Evolutionary conservation across 2,888 invertebrate genomes (phyloP), one percentile per base, ranked within the genome.

Genomic region (Ochlodes sylvanus): DNA sequence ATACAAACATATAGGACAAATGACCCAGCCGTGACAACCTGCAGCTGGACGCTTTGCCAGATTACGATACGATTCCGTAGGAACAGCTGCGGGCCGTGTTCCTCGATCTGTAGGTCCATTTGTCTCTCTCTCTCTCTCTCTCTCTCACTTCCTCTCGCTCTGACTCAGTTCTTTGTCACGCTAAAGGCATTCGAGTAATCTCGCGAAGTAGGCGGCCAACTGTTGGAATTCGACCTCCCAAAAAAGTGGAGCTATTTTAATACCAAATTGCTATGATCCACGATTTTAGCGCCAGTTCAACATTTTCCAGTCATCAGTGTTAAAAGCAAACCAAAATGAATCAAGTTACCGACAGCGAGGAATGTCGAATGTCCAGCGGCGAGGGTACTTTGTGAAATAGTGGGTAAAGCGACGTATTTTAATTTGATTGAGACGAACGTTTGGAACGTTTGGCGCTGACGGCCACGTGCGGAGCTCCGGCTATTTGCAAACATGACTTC

Each of bases 401-500:
- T 4, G 27, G 27, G 3, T 27, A 27, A 27, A 27, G 27, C 27
- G 2, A 19, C 42, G 10, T 41, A 54, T n/a, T 41, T 44, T 63
- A 9, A 56, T 57, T 57, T 17, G 34, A 47, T 47, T 7, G 10
- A 56, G 34, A 47, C 57, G 9, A 34, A 57, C 6, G 56, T 34
- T 63, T 17, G 54, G 14, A 56, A 32, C 19, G 47, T 27, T n/a
- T 21, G 38, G 50, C 21, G 9, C 19, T 7, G 17, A 17, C 34
- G 52, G 54, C 66, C 65, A 60, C 60, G 42, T 60, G 66, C 44
- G 52, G 42, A 41, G n/a, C 38, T 32, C 41, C 15, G 54, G 58
- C 66, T 60, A 66, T 60, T 66, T 54, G 60, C 60, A 66, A 60
- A 32, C 42, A n/a, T 66, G 66, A 66, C 60, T 60, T 60, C 66